These are phyloP conservation scores for Pollachius pollachius DNA, from an alignment of 2,113 vertebrate species.

Conservation along the genomic window DNA sequence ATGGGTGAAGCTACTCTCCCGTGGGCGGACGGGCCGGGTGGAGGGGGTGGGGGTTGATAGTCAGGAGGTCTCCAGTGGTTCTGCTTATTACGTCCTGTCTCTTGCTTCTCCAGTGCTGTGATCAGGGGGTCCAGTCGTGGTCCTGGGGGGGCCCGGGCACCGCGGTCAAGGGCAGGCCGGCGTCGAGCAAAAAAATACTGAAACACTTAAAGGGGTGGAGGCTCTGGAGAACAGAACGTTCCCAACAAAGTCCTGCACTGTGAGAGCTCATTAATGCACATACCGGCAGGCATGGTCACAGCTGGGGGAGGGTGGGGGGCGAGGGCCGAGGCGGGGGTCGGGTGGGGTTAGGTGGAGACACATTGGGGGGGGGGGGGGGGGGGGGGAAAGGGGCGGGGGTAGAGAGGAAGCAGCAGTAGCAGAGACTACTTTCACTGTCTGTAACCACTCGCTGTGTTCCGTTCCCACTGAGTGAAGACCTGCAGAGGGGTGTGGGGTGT, in stretches of 20 bases:
- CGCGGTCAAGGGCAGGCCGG: background rate
- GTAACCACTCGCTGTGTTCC: slow-evolving; percentile 29
- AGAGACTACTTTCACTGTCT: slow-evolving; percentile 45
- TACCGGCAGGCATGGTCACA: slow-evolving; percentile 5
- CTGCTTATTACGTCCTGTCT: background rate
- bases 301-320: slow-evolving; percentile 28
- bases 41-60: too few species aligned
- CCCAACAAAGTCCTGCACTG: background rate
- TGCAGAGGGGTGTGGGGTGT: slow-evolving; percentile 23
- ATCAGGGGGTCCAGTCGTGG: background rate
- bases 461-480: slow-evolving; percentile 44
- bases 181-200: too few species aligned
- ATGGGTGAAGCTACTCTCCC: too few species aligned
- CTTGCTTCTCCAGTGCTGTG: background rate
- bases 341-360: slow-evolving; percentile 12
- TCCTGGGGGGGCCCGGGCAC: too few species aligned
- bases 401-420: slow-evolving; percentile 1
- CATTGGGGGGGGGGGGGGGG: background rate
- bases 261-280: slow-evolving; percentile 46
- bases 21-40: too few species aligned
- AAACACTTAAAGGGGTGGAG: background rate
- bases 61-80: background rate
- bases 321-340: slow-evolving; percentile 8
- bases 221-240: background rate
- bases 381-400: slow-evolving; percentile 8